Percentiles rank a stretch among this genome's conserved stretches.
phyloP scores from a whole-genome alignment of 2,888 invertebrate species.

The Octonoba sinensis region DNA sequence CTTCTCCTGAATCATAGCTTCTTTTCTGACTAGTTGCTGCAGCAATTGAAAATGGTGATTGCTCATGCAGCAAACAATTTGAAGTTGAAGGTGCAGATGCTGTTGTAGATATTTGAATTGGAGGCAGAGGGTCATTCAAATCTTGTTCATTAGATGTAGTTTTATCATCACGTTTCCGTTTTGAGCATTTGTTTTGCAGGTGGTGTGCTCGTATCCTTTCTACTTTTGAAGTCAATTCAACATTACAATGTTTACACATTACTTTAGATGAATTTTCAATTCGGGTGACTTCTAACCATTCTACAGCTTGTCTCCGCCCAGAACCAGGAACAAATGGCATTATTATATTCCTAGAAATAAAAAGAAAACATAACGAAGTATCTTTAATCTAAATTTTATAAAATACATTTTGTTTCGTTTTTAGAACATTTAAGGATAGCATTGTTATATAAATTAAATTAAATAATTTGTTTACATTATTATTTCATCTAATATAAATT shows the following conservation, averaged over 20 bases:
- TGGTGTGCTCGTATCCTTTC: conserved; percentile 8
- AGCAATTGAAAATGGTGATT: too few species aligned
- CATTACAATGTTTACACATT: neutral
- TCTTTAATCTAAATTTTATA: neutral
- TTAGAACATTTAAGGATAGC: too few species aligned
- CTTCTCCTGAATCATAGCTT: too few species aligned
- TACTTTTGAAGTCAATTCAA: conserved; percentile 2
- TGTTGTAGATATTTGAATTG: neutral
- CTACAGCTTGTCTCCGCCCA: neutral
- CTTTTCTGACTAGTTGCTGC: too few species aligned
- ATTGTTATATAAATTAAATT: too few species aligned
- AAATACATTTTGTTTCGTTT: too few species aligned
- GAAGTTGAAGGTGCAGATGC: neutral
- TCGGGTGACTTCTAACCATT: neutral
- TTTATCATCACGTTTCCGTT: neutral
- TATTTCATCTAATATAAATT: too few species aligned
- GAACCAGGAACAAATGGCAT: neutral
- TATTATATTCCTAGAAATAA: conserved; percentile 1
- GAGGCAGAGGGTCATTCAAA: neutral
- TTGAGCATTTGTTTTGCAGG: neutral
- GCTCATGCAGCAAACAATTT: too few species aligned
- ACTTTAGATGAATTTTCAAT: conserved; percentile 1
- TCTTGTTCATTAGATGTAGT: neutral
- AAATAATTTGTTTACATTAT: too few species aligned
- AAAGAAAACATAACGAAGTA: neutral